A percentile compares a stretch with the other conserved stretches of the same genome.
These are phyloP conservation scores for Casuarius casuarius DNA, from an alignment of 2,113 vertebrate species.

Conservation along the genomic window DNA sequence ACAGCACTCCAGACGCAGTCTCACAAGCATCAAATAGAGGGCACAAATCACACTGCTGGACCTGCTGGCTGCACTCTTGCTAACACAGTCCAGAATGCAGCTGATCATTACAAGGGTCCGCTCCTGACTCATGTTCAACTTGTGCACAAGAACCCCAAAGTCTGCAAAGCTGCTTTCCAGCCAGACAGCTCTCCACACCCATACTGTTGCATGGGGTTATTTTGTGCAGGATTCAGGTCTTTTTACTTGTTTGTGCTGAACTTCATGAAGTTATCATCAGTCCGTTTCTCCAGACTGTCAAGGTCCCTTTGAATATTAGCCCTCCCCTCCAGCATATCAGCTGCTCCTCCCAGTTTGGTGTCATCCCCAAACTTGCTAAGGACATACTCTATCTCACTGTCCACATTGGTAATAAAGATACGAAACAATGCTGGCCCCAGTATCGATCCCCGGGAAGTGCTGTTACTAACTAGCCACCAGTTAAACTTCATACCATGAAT, in stretches of 20 bases:
- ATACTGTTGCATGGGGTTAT: not conserved
- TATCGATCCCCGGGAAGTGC: not conserved
- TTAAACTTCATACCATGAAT: not conserved
- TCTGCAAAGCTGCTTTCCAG: not conserved
- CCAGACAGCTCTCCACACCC: not conserved
- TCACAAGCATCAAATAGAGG: not conserved
- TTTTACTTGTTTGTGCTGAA: not conserved
- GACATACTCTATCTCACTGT: not conserved
- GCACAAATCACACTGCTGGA: not conserved
- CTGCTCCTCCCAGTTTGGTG: not conserved
- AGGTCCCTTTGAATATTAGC: not conserved
- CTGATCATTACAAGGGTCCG: not conserved
- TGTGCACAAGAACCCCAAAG: not conserved
- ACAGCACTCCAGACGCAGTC: not conserved
- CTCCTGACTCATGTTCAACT: not conserved
- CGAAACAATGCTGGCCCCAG: not conserved
- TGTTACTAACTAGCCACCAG: not conserved
- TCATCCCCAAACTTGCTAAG: not conserved
- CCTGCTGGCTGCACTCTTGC: accelerated
- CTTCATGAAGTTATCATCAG: not conserved
- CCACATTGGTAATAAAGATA: not conserved
- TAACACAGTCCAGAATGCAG: not conserved
- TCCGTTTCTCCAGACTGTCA: not conserved
- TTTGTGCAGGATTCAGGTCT: not conserved
- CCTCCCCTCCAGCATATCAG: not conserved